Evolutionary conservation across 2,797 vertebrate species (phyloP), one percentile per base, ranked within the genome.

Genomic region (Aulostomus chinensis): DNA sequence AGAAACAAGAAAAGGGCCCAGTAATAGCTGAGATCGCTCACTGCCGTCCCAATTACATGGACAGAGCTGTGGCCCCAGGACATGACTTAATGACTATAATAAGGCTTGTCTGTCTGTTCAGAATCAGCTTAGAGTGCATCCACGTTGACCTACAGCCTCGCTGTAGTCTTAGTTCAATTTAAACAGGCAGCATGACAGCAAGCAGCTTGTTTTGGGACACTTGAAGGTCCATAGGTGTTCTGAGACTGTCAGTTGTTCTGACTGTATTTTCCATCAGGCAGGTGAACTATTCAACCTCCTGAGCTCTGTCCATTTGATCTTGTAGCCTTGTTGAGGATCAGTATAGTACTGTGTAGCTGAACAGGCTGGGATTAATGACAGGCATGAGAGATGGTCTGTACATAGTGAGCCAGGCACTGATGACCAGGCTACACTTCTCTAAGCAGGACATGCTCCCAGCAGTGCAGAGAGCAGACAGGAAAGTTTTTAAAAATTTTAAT

Each of bases 61-160:
- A 78, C 80, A 83, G 79, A 80, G 74, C 72, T 60, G 51, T 70
- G 65, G 78, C 88, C 79, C 60, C 48, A 5, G 79, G 88, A 84
- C 68, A 73, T 32, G 13, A 63, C 53, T 75, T 87, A 87, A 89
- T 86, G 87, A 87, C 76, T 59, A 63, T 76, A 86, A 86, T 73
- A 74, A 74, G 71, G 40, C 73, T 69, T 58, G 69, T 68, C 79
- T 76, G 74, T 75, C 74, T 65, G 49, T 57, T 86, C 73, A 79
- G 77, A 88, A 88, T 88, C 86, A 83, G 81, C 80, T 87, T 84
- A 87, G 73, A 83, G 73, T 78, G 68, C 68, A 69, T 74, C 71
- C 63, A 69, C 2, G 1, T 50, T 49, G 80, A 82, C 76, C 80
- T 65, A 43, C 52, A 72, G 56, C 66, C 76, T 80, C 69, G 59